Evolutionary conservation across 2,888 invertebrate genomes (phyloP), one percentile per base, ranked within the genome.

Genomic region (Pteria penguin): DNA sequence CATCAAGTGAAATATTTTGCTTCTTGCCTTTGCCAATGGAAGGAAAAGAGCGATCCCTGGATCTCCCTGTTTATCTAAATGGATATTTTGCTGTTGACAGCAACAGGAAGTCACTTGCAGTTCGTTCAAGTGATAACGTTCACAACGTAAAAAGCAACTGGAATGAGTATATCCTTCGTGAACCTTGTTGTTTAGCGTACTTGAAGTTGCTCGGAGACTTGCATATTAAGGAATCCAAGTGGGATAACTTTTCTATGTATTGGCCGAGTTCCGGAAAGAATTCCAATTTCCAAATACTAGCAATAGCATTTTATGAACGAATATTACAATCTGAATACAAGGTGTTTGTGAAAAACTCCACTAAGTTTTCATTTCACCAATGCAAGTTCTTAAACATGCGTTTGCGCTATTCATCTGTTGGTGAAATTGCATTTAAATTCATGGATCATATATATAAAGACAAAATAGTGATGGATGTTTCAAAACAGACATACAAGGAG

Each of bases 51-150:
- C n/a, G n/a, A n/a, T 84, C 84, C 2, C 80, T 79, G 1, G n/a
- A n/a, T n/a, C 80, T 90, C 5, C 85, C 86, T 4, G 80, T 89
- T 22, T 89, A 90, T 70, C 76, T 91, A 33, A 91, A 90, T 78
- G 91, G 87, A 0, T 82, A 84, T 5, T 91, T 91, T 85, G 81
- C 87, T 27, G 83, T 90, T 4, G 83, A 84, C 4, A 83, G 86
- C 4, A 84, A 87, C 31, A 72, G 90, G 11, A 78, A 86, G 24
- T 80, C 83, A 29, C 79, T 90, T n/a, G 33, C 65, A 18, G 74
- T 75, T 32, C 72, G 54, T 27, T 83, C 83, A 18, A 80, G 79
- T 58, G 89, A 90, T 68, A 88, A 89, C 75, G 87, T 66, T 26
- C 24, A 26, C 14, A 61, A 54, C 22, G 58, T 61, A 18, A 67